phyloP scores from a whole-genome alignment of 2,113 vertebrate genomes.

The Antigone vipio region DNA sequence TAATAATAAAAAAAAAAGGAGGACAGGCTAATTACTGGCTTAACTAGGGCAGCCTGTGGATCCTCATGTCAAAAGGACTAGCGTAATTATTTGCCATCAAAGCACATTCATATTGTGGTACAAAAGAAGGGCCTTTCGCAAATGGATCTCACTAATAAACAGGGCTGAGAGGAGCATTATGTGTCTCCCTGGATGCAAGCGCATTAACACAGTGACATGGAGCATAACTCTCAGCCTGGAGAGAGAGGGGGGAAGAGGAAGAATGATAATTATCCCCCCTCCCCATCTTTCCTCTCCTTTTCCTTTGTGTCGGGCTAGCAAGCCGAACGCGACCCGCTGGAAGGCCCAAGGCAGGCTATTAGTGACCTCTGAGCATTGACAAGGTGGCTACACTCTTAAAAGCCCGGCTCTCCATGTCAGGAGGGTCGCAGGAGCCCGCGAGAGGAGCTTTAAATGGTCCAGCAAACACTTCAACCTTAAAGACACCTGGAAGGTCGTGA shows the following conservation, averaged over 20 bases:
- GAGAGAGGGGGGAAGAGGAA: conserved; percentile 39
- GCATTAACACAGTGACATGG: conserved; percentile 89
- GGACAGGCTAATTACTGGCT: conserved; percentile 99
- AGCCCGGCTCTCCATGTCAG: conserved; percentile 84
- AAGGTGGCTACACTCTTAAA: conserved; percentile 83
- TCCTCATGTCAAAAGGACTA: conserved; percentile 98
- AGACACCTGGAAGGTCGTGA: conserved; percentile 90
- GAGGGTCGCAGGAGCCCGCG: conserved; percentile 74
- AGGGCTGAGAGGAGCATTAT: conserved; percentile 90
- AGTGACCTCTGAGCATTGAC: conserved; percentile 88
- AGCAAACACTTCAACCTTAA: conserved; percentile 86
- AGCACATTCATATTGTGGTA: conserved; percentile 97
- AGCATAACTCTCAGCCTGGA: conserved; percentile 85
- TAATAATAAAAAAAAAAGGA: conserved; percentile 87
- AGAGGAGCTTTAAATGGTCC: conserved; percentile 81
- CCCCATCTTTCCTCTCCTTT: conserved; percentile 70
- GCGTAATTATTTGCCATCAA: conserved; percentile 99
- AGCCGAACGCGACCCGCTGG: conserved; percentile 75
- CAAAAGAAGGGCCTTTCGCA: conserved; percentile 91
- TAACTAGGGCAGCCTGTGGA: conserved; percentile 96
- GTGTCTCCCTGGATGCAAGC: conserved; percentile 83
- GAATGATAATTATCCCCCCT: conserved; percentile 88
- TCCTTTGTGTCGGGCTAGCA: conserved; percentile 82
- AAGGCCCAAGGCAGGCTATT: conserved; percentile 90
- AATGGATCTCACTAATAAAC: conserved; percentile 96